phyloP scores from a whole-genome alignment of 2,888 invertebrate species.

The Griposia aprilina region DNA sequence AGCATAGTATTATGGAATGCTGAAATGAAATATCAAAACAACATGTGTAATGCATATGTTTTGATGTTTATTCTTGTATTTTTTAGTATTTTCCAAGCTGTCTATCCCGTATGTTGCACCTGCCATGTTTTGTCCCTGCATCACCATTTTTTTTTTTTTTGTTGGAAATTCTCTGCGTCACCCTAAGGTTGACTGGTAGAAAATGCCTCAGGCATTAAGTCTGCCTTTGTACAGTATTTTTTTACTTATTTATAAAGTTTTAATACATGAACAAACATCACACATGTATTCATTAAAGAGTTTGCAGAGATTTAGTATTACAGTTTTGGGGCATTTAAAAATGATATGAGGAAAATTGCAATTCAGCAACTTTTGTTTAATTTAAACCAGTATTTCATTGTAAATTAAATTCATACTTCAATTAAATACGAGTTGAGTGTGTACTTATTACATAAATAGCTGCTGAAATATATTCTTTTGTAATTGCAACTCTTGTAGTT shows the following conservation, averaged over 20 bases:
- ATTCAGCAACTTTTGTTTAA: background rate
- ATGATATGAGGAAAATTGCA: background rate
- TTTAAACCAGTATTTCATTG: background rate
- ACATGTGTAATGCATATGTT: background rate
- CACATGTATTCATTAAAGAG: background rate
- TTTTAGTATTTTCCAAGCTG: too few species aligned
- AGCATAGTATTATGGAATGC: background rate
- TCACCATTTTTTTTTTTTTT: too few species aligned
- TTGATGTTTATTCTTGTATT: too few species aligned
- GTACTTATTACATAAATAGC: background rate
- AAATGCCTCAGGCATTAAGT: too few species aligned
- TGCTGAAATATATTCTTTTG: constrained; percentile 12
- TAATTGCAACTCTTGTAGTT: background rate
- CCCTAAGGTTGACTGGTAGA: too few species aligned
- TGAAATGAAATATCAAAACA: constrained; percentile 1
- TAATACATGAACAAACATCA: background rate
- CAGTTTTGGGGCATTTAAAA: background rate
- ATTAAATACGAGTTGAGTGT: background rate
- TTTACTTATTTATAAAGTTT: too few species aligned
- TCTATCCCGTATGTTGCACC: too few species aligned
- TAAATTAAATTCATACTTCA: background rate
- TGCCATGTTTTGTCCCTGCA: too few species aligned
- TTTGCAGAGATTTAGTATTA: background rate
- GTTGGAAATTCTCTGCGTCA: too few species aligned
- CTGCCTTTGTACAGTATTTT: too few species aligned